A percentile compares a stretch with the other conserved stretches of the same genome.
Evolutionary conservation across 2,113 vertebrate genomes (phyloP).

Genomic region (Dicrurus megarhynchus): DNA sequence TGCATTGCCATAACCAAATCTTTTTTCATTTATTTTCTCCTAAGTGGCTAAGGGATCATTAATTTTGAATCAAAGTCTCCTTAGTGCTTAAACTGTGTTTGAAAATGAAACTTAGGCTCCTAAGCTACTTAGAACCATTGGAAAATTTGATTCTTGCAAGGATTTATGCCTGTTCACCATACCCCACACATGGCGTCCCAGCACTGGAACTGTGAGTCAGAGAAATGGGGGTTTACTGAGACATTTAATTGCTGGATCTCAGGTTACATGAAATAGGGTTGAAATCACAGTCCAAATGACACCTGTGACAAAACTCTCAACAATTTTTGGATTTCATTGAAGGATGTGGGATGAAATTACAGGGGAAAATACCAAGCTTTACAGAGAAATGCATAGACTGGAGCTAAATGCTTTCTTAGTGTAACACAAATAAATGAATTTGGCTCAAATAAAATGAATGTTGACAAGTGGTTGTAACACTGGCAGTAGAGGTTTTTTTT

Average conservation of each 20-base stretch:
- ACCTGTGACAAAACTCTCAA: conserved; percentile 12
- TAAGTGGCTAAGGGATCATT: background rate
- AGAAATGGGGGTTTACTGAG: background rate
- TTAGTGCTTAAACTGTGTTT: background rate
- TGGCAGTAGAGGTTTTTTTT: background rate
- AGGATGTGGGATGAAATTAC: conserved; percentile 8
- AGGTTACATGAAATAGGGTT: background rate
- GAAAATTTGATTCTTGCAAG: background rate
- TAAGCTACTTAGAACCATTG: background rate
- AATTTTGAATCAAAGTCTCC: background rate
- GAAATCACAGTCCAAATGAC: background rate
- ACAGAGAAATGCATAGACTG: background rate
- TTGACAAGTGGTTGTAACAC: background rate
- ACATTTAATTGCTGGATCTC: background rate
- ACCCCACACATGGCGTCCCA: background rate
- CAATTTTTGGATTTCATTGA: background rate
- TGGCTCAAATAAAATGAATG: background rate
- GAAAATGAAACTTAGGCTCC: background rate
- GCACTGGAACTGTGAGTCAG: background rate
- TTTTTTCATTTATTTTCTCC: background rate
- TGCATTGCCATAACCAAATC: background rate
- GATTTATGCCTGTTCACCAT: background rate
- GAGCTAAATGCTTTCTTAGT: background rate
- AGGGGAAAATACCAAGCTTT: background rate
- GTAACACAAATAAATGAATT: conserved; percentile 39